phyloP scores from a whole-genome alignment of 2,113 vertebrate genomes.

The Pogona vitticeps region DNA sequence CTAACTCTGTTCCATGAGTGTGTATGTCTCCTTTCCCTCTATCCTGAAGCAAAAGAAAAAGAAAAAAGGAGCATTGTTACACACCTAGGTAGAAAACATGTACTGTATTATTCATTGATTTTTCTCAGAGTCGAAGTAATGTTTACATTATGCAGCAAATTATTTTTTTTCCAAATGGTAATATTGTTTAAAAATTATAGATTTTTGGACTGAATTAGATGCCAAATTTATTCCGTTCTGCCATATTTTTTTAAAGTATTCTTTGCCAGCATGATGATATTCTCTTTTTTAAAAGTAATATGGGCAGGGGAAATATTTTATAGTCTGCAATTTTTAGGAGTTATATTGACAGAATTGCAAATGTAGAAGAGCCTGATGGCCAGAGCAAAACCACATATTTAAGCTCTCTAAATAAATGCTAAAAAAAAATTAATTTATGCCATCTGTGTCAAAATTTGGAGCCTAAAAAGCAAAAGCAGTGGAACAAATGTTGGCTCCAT shows the following conservation, averaged over 20 bases:
- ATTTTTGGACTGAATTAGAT: conserved; percentile 58
- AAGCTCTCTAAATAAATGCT: conserved; percentile 88
- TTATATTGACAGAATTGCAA: conserved; percentile 83
- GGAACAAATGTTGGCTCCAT: conserved; percentile 89
- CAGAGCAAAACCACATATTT: conserved; percentile 86
- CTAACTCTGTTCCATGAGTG: background rate
- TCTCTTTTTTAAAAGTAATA: conserved; percentile 19
- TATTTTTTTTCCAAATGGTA: conserved; percentile 45
- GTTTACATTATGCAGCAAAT: conserved; percentile 42
- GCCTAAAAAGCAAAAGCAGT: conserved; percentile 82
- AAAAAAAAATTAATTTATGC: conserved; percentile 83
- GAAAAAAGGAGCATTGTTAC: background rate
- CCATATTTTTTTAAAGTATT: conserved; percentile 66
- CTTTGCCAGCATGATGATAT: conserved; percentile 73
- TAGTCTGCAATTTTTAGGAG: conserved; percentile 81
- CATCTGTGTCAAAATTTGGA: conserved; percentile 89
- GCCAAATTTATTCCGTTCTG: background rate
- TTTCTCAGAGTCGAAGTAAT: conserved; percentile 51
- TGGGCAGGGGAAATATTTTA: conserved; percentile 65
- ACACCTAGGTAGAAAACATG: conserved; percentile 23
- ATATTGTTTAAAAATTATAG: conserved; percentile 54
- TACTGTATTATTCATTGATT: background rate
- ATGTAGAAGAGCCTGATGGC: conserved; percentile 82
- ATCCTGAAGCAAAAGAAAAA: background rate
- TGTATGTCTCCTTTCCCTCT: background rate